Base-by-base conservation (phyloP, 2,113 vertebrate genomes). In the Camelus bactrianus region DNA sequence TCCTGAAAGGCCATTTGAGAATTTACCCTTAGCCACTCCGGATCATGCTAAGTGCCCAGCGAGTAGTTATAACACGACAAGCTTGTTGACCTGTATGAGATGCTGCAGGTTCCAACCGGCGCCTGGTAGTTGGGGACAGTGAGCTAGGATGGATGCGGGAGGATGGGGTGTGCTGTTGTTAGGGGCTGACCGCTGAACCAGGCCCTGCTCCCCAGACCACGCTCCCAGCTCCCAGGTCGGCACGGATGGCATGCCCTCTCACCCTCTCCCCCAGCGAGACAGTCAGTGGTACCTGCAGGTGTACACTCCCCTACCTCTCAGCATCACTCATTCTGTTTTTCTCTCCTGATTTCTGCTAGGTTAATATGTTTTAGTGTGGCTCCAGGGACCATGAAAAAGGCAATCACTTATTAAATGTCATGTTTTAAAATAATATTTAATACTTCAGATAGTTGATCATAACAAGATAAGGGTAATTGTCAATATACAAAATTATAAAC, bases 341-440 rank as follows among this genome's bases (percentile, higher is more conserved):
- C 38, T 19, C 64, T 81, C 38, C 32, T 81, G 30, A 93, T 38
- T 62, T 85, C 77, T 85, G 54, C 32, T 62, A 46, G 20, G 24
- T 64, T 76, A 42, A 75, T 64, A 80, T 38, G 8, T 80, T 58
- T 84, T 79, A 56, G 26, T 60, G 26, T 52, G 22, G 46, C 26
- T 50, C 70, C 28, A 88, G 38, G 30, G 38, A 16, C 54, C 48
- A 46, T 0, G 13, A 72, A 28, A 94, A 77, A 75, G n/a, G 20
- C 22, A 70, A 52, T 32, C 14, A 22, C 19, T 82, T 86, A 17
- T 60, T 73, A 54, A 94, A 92, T 91, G 60, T 38, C 48, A 60
- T 30, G 69, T 48, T 72, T 93, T 73, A 67, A 92, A 83, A 35
- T 70, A 56, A 77, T 30, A 91, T 35, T 80, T 79, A 65, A 76